Percentiles rank a stretch among this genome's conserved stretches.
Conservation (phyloP, 2,888 invertebrate species). For the Aleiodes leptofemur region DNA sequence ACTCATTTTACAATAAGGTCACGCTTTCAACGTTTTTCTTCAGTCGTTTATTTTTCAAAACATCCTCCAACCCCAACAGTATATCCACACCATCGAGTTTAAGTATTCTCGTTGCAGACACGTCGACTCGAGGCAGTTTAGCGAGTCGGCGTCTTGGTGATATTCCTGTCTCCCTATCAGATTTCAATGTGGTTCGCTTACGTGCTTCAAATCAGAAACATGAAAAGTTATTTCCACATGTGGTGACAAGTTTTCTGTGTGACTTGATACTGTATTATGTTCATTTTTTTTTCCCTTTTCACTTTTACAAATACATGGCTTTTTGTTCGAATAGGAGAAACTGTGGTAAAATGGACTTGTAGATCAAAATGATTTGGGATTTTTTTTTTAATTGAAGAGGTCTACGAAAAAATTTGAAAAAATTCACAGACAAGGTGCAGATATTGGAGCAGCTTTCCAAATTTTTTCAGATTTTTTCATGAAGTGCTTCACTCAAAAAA, state of each 20-base stretch:
- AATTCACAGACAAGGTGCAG: no score
- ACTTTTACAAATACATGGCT: slow-evolving; percentile 25
- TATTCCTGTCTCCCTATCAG: slow-evolving; percentile 67
- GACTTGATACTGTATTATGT: slow-evolving; percentile 24
- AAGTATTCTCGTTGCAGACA: slow-evolving; percentile 65
- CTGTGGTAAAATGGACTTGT: no score
- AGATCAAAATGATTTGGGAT: no score
- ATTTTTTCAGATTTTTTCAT: no score
- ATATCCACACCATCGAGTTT: slow-evolving; percentile 41
- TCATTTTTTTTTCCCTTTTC: slow-evolving; percentile 35
- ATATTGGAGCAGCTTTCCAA: no score
- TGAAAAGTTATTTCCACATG: slow-evolving; percentile 67
- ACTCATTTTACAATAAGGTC: slow-evolving; percentile 19
- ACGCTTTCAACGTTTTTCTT: slow-evolving; percentile 30
- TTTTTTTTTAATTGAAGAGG: no score
- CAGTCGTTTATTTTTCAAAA: slow-evolving; percentile 26
- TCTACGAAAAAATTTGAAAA: no score
- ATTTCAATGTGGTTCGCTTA: slow-evolving; percentile 73
- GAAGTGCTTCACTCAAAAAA: no score
- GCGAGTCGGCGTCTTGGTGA: slow-evolving; percentile 35
- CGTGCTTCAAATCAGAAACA: slow-evolving; percentile 73
- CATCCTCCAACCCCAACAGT: slow-evolving; percentile 10
- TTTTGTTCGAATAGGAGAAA: neutral
- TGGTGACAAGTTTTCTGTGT: slow-evolving; percentile 63
- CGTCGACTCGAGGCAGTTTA: slow-evolving; percentile 65